Evolutionary conservation across 2,888 invertebrate species (phyloP), one percentile per base, ranked within the genome.

Genomic region (Mythimna vitellina): DNA sequence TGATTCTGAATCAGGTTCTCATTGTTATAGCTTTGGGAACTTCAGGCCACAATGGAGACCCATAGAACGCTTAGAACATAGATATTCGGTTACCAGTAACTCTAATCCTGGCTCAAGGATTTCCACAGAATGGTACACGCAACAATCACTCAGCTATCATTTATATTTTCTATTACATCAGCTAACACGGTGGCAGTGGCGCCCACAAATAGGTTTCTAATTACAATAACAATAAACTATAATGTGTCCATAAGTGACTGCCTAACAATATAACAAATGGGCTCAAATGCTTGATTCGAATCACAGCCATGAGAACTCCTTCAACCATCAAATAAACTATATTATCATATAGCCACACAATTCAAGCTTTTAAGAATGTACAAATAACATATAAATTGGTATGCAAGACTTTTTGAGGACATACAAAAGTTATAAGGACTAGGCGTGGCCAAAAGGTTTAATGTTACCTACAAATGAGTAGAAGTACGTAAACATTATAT

Each of bases 191-290:
- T 65, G 29, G 69, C 70, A 71, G 70, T 80, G 76, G 82, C 83
- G 74, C 77, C 83, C 61, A 80, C 80, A 80, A 85, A 85, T 82
- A 38, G 62, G 67, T 82, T 61, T 82, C 72, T 76, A 78, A 83
- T 85, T 83, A 82, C 78, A 85, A 78, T 86, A 73, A 82, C 84
- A 83, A 85, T 84, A 78, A 83, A 84, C 78, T 57, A 51, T 74
- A 62, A 75, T 74, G 57, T 73, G 78, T 78, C 79, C 67, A 69
- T 72, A 80, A 70, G 60, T 70, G 65, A 72, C 64, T 81, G 72
- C 75, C 78, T 56, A 62, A 74, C 76, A 72, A 60, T 63, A 69
- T 83, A 61, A 79, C 78, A 68, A 73, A 85, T 74, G 81, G 70
- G n/a, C 49, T 72, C 70, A 72, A 72, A 61, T n/a, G 62, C 61